Evolutionary conservation across 2,113 vertebrate species (phyloP).

Genomic region (Myrmecophaga tridactyla): DNA sequence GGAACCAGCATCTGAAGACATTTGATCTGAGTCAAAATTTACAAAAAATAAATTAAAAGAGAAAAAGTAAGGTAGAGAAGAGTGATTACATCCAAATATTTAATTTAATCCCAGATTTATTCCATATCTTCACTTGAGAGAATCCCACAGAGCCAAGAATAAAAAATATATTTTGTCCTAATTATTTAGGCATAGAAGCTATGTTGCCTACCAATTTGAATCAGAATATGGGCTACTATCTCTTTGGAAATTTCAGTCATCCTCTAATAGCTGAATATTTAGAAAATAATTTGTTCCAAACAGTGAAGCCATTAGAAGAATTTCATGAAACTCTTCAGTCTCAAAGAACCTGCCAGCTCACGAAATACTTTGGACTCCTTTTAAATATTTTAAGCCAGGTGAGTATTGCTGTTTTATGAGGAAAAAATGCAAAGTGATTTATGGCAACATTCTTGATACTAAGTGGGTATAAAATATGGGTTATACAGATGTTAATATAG

Average conservation of each 20-base stretch:
- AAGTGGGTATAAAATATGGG: background rate
- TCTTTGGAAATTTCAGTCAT: slow-evolving; percentile 14
- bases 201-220: slow-evolving; percentile 31
- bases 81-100: background rate
- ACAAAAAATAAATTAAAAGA: slow-evolving; percentile 15
- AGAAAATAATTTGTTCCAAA: slow-evolving; percentile 41
- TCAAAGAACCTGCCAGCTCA: background rate
- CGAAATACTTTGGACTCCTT: slow-evolving; percentile 22
- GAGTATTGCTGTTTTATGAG: background rate
- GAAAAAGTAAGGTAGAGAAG: slow-evolving; percentile 28
- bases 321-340: background rate
- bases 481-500: background rate
- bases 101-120: slow-evolving; percentile 40
- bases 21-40: slow-evolving; percentile 25
- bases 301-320: background rate
- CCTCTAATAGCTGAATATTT: slow-evolving; percentile 27
- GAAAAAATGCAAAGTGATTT: background rate
- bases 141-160: background rate
- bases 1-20: slow-evolving; percentile 18
- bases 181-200: slow-evolving; percentile 42
- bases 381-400: slow-evolving; percentile 12
- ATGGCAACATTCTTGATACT: background rate
- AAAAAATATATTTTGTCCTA: background rate
- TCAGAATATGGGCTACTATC: slow-evolving; percentile 31
- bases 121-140: slow-evolving; percentile 43